Evolutionary conservation across 2,888 invertebrate species (phyloP).

Genomic region (Heliconius sara): DNA sequence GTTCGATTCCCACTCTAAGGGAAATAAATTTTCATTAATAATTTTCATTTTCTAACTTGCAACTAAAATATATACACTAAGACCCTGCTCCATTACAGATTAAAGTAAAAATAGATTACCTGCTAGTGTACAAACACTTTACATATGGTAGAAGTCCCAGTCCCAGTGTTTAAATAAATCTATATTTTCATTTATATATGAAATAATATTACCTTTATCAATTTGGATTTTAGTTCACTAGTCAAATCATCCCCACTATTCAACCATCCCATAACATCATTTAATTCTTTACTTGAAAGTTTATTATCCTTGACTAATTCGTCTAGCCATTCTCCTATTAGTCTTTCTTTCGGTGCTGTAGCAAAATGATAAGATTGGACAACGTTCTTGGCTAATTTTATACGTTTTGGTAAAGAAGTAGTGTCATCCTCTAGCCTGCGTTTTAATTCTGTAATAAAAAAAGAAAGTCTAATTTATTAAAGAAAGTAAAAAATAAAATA

Average conservation of each 20-base stretch:
- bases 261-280: constrained; percentile 67
- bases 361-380: constrained; percentile 77
- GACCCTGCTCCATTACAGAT: too few relatives aligned
- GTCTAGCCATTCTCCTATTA: constrained; percentile 80
- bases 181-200: background rate
- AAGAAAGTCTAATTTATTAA: background rate
- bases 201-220: constrained; percentile 66
- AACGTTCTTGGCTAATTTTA: constrained; percentile 82
- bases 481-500: background rate
- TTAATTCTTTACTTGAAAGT: constrained; percentile 61
- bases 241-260: constrained; percentile 65
- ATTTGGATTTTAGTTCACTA: constrained; percentile 65
- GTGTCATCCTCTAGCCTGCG: constrained; percentile 70
- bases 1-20: too few relatives aligned
- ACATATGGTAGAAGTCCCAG: too few relatives aligned
- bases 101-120: too few relatives aligned
- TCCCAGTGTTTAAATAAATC: too few relatives aligned
- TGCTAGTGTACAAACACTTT: too few relatives aligned
- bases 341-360: constrained; percentile 76
- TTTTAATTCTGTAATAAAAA: constrained; percentile 72
- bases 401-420: constrained; percentile 77
- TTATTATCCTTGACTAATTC: constrained; percentile 59
- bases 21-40: too few relatives aligned
- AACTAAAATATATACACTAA: too few relatives aligned
- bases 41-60: too few relatives aligned